Base-by-base conservation (phyloP, 2,888 invertebrate genomes). In the Neocrepidodera transversa region DNA sequence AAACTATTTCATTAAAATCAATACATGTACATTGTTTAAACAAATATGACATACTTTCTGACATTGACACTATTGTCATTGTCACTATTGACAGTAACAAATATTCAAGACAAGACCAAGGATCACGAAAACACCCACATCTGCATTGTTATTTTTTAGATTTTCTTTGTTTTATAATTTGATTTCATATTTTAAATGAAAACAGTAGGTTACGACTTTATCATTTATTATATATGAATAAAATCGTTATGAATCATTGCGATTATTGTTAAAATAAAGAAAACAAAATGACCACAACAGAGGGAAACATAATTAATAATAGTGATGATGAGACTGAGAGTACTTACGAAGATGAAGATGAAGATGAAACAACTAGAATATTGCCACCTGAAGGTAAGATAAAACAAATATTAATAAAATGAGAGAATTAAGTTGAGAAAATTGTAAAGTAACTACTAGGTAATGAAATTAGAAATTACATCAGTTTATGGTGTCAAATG, bases 331-430 rank as follows among this genome's bases (percentile, higher is more conserved):
- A 71, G 26, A 72, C 70, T 62, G 72, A 74, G 49, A 62, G 60
- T 43, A 73, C 73, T 13, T 71, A 71, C 49, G 69, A 72, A 43
- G 71, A 71, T 61, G 74, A 74, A 30, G 75, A 75, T 60, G 79
- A 80, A 64, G 79, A 80, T 68, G 79, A 80, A 52, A 65, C 74
- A 13, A 78, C 79, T n/a, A 71, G 73, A 51, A 79, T 80, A 52
- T 72, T 79, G 53, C 76, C 79, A 14, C 80, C 80, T n/a, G 72
- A 77, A 74, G 77, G 80, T 79, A 74, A 35, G 18, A 8, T 18
- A 10, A n/a, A 47, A 50, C n/a, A n/a, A n/a, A n/a, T n/a, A n/a
- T n/a, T n/a, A n/a, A n/a, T n/a, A n/a, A n/a, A n/a, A n/a, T n/a
- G n/a, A n/a, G n/a, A n/a, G n/a, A n/a, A n/a, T n/a, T n/a, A n/a